Percentiles rank a stretch among this genome's conserved stretches.
phyloP scores from a whole-genome alignment of 2,797 vertebrate species.

The Megalops cyprinoides region DNA sequence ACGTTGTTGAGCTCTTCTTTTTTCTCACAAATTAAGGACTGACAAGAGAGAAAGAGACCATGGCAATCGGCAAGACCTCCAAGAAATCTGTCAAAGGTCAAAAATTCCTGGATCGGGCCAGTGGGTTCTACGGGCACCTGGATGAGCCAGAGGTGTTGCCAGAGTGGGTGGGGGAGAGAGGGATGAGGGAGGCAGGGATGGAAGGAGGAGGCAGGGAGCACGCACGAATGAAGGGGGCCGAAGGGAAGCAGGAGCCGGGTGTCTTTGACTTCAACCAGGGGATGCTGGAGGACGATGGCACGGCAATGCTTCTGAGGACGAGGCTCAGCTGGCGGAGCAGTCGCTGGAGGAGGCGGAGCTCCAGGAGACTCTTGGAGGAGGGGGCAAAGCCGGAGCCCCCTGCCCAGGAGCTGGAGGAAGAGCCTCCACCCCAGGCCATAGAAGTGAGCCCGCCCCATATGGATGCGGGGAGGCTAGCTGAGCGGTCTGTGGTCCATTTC shows the following conservation, averaged over 20 bases:
- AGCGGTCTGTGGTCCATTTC: conserved; percentile 55
- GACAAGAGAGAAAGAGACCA: conserved; percentile 46
- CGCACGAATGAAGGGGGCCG: conserved; percentile 5
- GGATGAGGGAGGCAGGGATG: neutral
- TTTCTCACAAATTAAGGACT: neutral
- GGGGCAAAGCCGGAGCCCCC: conserved; percentile 30
- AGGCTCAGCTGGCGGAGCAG: conserved; percentile 65
- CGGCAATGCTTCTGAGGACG: conserved; percentile 64
- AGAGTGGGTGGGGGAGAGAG: neutral
- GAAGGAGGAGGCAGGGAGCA: conserved; percentile 10
- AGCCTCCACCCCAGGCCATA: conserved; percentile 21
- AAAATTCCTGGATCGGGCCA: conserved; percentile 72
- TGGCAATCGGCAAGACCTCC: conserved; percentile 75
- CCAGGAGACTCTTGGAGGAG: conserved; percentile 61
- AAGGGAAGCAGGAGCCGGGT: conserved; percentile 41
- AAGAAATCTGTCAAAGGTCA: conserved; percentile 68
- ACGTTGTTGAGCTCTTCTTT: neutral
- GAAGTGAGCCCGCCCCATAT: no score
- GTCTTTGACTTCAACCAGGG: conserved; percentile 59
- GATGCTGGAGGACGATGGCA: conserved; percentile 67
- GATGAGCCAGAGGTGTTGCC: conserved; percentile 49
- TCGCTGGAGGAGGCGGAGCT: conserved; percentile 73
- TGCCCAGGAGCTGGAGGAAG: conserved; percentile 12
- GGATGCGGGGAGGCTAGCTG: conserved; percentile 13
- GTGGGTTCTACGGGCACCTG: conserved; percentile 73